Evolutionary conservation across 2,797 vertebrate genomes (phyloP).

Genomic region (Dallia pectoralis): DNA sequence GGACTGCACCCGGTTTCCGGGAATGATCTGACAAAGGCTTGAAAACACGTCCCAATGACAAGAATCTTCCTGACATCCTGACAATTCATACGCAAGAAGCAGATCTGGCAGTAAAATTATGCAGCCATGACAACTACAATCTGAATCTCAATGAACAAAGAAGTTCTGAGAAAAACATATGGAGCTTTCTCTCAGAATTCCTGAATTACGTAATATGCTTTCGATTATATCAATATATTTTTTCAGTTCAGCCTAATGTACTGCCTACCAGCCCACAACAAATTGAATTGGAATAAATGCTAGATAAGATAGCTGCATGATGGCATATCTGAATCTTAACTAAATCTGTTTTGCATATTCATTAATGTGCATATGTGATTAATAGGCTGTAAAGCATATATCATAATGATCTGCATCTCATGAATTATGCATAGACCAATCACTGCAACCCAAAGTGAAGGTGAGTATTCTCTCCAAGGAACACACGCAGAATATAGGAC

Average conservation of each 20-base stretch:
- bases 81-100: slow-evolving; percentile 34
- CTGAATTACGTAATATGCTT: slow-evolving; percentile 25
- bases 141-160: slow-evolving; percentile 19
- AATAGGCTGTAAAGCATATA: slow-evolving; percentile 71
- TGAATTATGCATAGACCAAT: slow-evolving; percentile 73
- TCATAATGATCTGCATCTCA: slow-evolving; percentile 66
- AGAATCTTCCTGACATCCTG: slow-evolving; percentile 55
- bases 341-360: slow-evolving; percentile 68
- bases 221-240: slow-evolving; percentile 23
- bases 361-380: slow-evolving; percentile 73
- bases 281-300: slow-evolving; percentile 48
- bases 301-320: slow-evolving; percentile 53
- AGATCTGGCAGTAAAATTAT: slow-evolving; percentile 35
- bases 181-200: slow-evolving; percentile 15
- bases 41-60: slow-evolving; percentile 41
- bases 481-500: slow-evolving; percentile 3
- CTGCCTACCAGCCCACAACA: slow-evolving; percentile 39
- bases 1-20: slow-evolving; percentile 29
- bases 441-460: slow-evolving; percentile 68
- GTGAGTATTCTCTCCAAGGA: slow-evolving; percentile 50
- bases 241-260: background rate
- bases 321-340: slow-evolving; percentile 54
- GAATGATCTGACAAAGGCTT: slow-evolving; percentile 34
- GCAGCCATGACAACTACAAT: slow-evolving; percentile 33
- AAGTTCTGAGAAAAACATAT: slow-evolving; percentile 12